Percentiles rank a stretch among this genome's conserved stretches.
phyloP scores from a whole-genome alignment of 92 coral and sea anemone genomes.

The Parazoanthus atlanticus region DNA sequence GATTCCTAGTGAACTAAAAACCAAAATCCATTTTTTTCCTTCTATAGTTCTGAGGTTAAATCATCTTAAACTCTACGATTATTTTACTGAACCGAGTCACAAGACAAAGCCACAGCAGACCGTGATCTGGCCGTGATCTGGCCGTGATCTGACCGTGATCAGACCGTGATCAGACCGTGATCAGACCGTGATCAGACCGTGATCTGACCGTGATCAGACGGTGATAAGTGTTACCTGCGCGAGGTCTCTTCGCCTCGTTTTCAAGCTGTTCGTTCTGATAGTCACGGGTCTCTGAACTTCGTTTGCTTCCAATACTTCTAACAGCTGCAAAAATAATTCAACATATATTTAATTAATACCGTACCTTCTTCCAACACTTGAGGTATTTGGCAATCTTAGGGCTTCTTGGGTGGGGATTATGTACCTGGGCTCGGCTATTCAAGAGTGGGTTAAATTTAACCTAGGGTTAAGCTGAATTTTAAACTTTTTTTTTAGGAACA shows the following conservation, averaged over 20 bases:
- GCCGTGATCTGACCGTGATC: too few species aligned
- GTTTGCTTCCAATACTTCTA: conserved; percentile 94
- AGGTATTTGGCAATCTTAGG: too few species aligned
- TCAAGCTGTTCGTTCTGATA: conserved; percentile 88
- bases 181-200: too few species aligned
- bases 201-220: too few species aligned
- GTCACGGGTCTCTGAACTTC: conserved; percentile 97
- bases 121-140: neutral
- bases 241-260: conserved; percentile 90
- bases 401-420: neutral
- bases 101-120: neutral
- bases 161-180: too few species aligned
- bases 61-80: neutral
- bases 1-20: neutral
- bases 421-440: neutral
- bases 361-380: too few species aligned
- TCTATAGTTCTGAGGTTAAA: neutral
- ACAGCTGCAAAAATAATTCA: conserved; percentile 51
- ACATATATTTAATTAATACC: neutral
- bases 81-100: neutral
- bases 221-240: conserved; percentile 72
- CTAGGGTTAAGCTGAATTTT: too few species aligned
- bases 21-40: neutral
- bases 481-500: too few species aligned
- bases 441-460: too few species aligned